Evolutionary conservation across 2,888 invertebrate species (phyloP), one percentile per base, ranked within the genome.

Genomic region (Scrobipalpa atriplicella): DNA sequence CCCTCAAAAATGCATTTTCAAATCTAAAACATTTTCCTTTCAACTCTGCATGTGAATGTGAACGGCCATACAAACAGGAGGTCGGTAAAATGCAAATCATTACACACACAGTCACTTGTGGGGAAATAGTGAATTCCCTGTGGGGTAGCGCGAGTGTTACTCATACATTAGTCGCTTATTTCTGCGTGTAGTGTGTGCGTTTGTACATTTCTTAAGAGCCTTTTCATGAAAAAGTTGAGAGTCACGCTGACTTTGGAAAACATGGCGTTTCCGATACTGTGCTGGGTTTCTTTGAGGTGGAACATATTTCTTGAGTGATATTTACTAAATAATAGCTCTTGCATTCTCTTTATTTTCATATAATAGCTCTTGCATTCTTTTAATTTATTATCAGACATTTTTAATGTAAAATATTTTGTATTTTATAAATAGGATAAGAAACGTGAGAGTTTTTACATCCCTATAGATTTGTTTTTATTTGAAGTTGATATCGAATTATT

Each of bases 11-110:
- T 41, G 54, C 54, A n/a, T 56, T 56, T 21, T 54, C 36, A 64
- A 41, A 64, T 47, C 41, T 21, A 66, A 62, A 58, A 67, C 43
- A 63, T 64, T 64, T 67, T 70, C 61, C 73, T 74, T 75, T 72
- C 66, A 70, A 67, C 58, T 71, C 70, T 68, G 71, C 62, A 63
- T 63, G 63, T 62, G 66, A 66, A 63, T 63, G 63, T 62, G 66
- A 66, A 73, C 67, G 62, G 39, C 43, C 65, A 66, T 66, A 70
- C 69, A 74, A 72, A 47, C 65, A 66, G 21, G 64, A 36, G 52
- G 18, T 2, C 19, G 18, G 63, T 69, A 66, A 78, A 74, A 73
- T 71, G 72, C 75, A 76, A 77, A 78, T 80, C 77, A 78, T 75
- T 75, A 69, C 71, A 72, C 67, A 74, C 69, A 68, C 60, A 39